Base-by-base conservation (phyloP, 2,113 vertebrate species). In the Promerops cafer region DNA sequence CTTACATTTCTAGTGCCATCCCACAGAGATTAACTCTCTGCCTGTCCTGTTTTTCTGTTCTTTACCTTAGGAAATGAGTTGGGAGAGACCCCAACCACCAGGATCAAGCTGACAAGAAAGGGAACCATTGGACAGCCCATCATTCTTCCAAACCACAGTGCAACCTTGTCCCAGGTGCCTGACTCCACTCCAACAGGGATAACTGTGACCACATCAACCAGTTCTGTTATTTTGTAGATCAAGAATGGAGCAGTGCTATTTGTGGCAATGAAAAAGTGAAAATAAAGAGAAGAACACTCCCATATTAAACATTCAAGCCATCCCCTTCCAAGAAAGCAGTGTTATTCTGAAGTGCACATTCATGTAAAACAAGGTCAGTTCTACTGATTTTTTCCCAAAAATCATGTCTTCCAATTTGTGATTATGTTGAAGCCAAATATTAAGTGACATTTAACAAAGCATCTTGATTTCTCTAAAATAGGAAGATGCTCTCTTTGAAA, bases 131-230 rank as follows among this genome's bases (percentile, higher is more conserved):
- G 23, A 24, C 24, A 66, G 66, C 26, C 35, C 68, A 37, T 9
- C 24, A 1, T 8, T 19, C 31, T 10, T 22, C 57, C 81, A 71
- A 10, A 30, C 19, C 49, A 40, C 44, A 39, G 1, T 0, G 4
- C 5, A 7, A 35, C 33, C 44, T 40, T 2, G 2, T 8, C 61
- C 77, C 19, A 13, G 21, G n/a, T 7, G 33, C 14, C 60, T 8
- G n/a, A 75, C 18, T 27, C 50, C 14, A 12, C 27, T 35, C 42
- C 4, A 2, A 2, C 2, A 40, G 0, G 0, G 24, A 1, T 3
- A 61, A 28, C 0, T 53, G 8, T 12, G 28, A 30, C 44, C 31
- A 21, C 0, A 11, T 3, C 72, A 83, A 16, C 19, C 35, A 31
- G 9, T 4, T 26, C 37, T 19, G 23, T 9, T 31, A 7, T 8